Evolutionary conservation across 1,140 invertebrate genomes (phyloP).

Genomic region (Temnothorax curvispinosus): DNA sequence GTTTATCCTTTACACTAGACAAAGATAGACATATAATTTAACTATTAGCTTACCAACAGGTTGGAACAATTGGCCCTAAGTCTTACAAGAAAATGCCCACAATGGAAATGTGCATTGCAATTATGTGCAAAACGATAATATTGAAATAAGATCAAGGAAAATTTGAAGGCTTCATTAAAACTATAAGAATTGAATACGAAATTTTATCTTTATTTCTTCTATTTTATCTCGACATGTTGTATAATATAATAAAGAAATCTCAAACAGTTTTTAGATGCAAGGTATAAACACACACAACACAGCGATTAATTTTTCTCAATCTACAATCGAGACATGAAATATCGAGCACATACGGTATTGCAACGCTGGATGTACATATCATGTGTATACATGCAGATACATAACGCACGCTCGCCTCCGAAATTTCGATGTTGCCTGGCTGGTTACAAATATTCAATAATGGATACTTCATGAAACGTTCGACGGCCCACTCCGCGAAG

Average conservation of each 20-base stretch:
- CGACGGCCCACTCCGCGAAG: not conserved
- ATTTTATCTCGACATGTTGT: not conserved
- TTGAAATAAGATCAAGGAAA: not conserved
- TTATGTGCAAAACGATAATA: not conserved
- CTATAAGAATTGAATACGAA: not conserved
- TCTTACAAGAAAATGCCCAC: too few relatives aligned
- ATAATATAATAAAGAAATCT: not conserved
- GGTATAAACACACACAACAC: not conserved
- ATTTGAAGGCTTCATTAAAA: not conserved
- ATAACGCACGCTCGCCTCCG: not conserved
- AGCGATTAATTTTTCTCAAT: conserved; percentile 20
- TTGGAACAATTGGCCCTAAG: too few relatives aligned
- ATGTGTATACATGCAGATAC: not conserved
- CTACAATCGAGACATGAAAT: conserved; percentile 8
- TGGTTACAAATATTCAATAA: conserved; percentile 55
- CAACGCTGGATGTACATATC: not conserved
- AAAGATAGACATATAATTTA: too few relatives aligned
- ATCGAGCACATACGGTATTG: not conserved
- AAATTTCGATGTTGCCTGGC: conserved; percentile 37
- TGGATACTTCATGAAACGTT: conserved; percentile 40
- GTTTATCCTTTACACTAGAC: too few relatives aligned
- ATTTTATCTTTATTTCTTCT: not conserved
- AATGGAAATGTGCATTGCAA: too few relatives aligned
- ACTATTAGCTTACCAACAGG: too few relatives aligned
- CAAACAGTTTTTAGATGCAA: not conserved